These are phyloP conservation scores for Xestia ashworthii DNA, from an alignment of 2,888 invertebrate species.

Conservation along the genomic window DNA sequence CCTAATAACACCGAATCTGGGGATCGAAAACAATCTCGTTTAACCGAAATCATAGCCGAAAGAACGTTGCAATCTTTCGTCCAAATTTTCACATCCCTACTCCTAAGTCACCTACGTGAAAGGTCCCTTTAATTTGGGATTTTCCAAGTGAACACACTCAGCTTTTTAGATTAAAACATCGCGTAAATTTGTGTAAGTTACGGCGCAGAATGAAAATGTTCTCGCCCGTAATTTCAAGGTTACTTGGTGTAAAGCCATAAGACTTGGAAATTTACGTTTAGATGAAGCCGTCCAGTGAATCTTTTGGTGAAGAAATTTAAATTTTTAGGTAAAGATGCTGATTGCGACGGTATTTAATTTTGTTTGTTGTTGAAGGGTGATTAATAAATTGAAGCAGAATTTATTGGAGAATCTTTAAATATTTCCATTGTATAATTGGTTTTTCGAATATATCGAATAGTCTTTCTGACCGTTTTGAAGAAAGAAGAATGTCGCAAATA, in stretches of 20 bases:
- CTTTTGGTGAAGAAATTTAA: slow-evolving; percentile 39
- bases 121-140: slow-evolving; percentile 73
- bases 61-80: background rate
- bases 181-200: slow-evolving; percentile 79
- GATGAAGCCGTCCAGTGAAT: slow-evolving; percentile 49
- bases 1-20: background rate
- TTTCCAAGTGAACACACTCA: slow-evolving; percentile 72
- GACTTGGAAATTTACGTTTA: slow-evolving; percentile 58
- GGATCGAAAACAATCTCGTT: background rate
- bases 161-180: slow-evolving; percentile 82
- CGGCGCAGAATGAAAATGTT: slow-evolving; percentile 73
- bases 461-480: background rate
- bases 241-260: slow-evolving; percentile 61
- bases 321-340: slow-evolving; percentile 28
- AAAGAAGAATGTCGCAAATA: too few relatives aligned
- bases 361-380: slow-evolving; percentile 1
- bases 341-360: slow-evolving; percentile 6
- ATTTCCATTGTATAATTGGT: too few relatives aligned
- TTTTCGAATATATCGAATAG: background rate
- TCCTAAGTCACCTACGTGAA: slow-evolving; percentile 47
- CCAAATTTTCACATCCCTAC: slow-evolving; percentile 28
- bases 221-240: slow-evolving; percentile 74
- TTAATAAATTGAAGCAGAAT: background rate
- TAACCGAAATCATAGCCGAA: background rate
- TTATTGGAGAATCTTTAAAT: background rate